Evolutionary conservation across 2,797 vertebrate species (phyloP), one percentile per base, ranked within the genome.

Genomic region (Champsocephalus esox): DNA sequence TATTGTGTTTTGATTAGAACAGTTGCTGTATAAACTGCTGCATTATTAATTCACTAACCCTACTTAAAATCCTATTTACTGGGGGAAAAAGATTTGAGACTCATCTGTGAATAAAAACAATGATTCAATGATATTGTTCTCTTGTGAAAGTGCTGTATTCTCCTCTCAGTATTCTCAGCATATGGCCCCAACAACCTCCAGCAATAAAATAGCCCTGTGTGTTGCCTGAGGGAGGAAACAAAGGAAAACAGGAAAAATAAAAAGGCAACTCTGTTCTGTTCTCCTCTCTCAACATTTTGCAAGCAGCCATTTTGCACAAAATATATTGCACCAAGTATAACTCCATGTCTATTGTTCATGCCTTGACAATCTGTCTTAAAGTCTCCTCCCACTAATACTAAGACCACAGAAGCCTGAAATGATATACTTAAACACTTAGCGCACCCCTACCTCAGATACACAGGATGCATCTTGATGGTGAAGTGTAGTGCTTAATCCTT

Each of bases 381-480:
- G 34, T 63, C 60, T 84, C 44, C 55, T 34, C 46, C 49, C 17
- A 66, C n/a, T 11, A 32, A 34, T 44, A 2, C 19, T 41, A 34
- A 70, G 62, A 38, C 32, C 46, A 56, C 48, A 63, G 12, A 38
- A 21, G n/a, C 62, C 34, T 21, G 58, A 44, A 32, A 63, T 63
- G n/a, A 71, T 46, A 24, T 46, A 34, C 66, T 50, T 57, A 63
- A 50, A 50, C 57, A 50, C 7, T 17, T 46, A 21, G 21, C 24
- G 1, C 12, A 17, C 43, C 56, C n/a, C 51, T 28, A 28, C 28
- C 57, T 19, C 21, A 49, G 49, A 75, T 14, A 17, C 21, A 12
- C 46, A 44, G 73, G 66, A 51, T 58, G 46, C 34, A 54, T 69
- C 55, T 66, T 24, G 67, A 70, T 51, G 19, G 9, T 13, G 28